Conservation (phyloP, 2,888 invertebrate species). For the Dolichopus griseipennis region DNA sequence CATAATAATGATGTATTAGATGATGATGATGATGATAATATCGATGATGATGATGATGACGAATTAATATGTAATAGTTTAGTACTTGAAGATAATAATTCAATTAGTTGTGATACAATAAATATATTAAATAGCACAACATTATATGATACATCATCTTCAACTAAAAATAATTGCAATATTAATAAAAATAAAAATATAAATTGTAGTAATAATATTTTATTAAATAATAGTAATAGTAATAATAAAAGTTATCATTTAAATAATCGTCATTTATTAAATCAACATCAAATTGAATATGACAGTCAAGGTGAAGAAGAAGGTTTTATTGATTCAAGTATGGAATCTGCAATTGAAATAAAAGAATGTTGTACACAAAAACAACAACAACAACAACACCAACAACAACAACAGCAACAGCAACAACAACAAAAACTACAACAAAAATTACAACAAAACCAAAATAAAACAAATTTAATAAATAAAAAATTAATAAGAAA, state of each 20-base stretch:
- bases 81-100: background rate
- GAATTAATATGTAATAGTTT: background rate
- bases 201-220: background rate
- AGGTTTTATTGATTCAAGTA: constrained; percentile 8
- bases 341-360: constrained; percentile 7
- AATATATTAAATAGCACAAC: background rate
- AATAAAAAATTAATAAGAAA: background rate
- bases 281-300: constrained; percentile 4
- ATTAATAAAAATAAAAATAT: background rate
- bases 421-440: no score
- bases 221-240: constrained; percentile 1
- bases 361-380: background rate
- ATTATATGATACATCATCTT: no score
- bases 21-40: background rate
- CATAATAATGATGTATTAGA: background rate
- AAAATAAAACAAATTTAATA: background rate
- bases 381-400: background rate
- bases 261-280: background rate
- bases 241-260: background rate
- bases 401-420: background rate
- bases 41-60: background rate
- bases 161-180: no score
- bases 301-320: constrained; percentile 1
- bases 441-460: no score
- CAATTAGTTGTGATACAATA: background rate